phyloP scores from a whole-genome alignment of 2,797 vertebrate species.

The Periophthalmus magnuspinnatus region DNA sequence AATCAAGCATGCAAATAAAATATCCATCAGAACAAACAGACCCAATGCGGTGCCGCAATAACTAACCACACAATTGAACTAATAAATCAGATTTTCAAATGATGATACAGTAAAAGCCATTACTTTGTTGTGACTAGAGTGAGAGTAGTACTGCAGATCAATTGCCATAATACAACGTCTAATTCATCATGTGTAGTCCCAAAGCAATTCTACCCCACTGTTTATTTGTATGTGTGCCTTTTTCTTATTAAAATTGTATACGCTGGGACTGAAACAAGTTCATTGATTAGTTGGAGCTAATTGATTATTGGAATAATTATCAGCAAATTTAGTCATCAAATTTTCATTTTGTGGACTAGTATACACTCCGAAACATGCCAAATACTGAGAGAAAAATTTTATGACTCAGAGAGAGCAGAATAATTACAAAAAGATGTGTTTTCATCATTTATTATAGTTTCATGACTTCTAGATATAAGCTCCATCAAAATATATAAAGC shows the following conservation, averaged over 20 bases:
- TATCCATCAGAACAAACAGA: slow-evolving; percentile 18
- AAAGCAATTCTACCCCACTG: background rate
- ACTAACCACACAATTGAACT: slow-evolving; percentile 25
- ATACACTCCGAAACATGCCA: too few relatives aligned
- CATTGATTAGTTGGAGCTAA: too few relatives aligned
- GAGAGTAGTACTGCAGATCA: slow-evolving; percentile 27
- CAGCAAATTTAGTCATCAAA: too few relatives aligned
- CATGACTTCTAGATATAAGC: background rate
- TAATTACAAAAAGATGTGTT: too few relatives aligned
- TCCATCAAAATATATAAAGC: background rate
- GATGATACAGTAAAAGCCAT: slow-evolving; percentile 31
- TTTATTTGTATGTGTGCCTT: too few relatives aligned
- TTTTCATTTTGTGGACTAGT: too few relatives aligned
- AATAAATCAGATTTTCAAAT: slow-evolving; percentile 38
- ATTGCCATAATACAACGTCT: slow-evolving; percentile 22
- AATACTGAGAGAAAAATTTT: too few relatives aligned
- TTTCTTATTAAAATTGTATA: too few relatives aligned
- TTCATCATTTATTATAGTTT: too few relatives aligned
- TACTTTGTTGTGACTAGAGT: slow-evolving; percentile 19
- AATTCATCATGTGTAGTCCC: slow-evolving; percentile 32
- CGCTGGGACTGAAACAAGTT: too few relatives aligned
- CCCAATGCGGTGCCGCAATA: slow-evolving; percentile 14
- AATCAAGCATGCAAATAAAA: slow-evolving; percentile 7
- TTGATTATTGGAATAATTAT: too few relatives aligned
- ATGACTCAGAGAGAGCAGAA: too few relatives aligned